These are phyloP conservation scores for Alectoris magna DNA, from an alignment of 2,797 vertebrate species.

Conservation along the genomic window DNA sequence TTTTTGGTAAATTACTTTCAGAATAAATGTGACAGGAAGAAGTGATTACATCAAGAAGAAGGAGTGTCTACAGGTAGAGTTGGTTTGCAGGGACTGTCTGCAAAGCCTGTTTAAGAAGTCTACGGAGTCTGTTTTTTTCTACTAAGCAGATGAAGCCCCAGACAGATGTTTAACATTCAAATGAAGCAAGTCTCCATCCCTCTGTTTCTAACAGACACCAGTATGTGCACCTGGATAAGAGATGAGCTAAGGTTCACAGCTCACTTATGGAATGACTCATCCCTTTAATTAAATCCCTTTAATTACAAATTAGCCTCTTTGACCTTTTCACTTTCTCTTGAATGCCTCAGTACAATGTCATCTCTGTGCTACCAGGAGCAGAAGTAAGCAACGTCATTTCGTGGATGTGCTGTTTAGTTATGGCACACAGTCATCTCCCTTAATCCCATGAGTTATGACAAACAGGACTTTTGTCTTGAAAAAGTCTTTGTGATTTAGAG, in stretches of 20 bases:
- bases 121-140: not conserved
- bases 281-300: slow-evolving; percentile 52
- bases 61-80: rapidly evolving
- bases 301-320: slow-evolving; percentile 63
- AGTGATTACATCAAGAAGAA: not conserved
- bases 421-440: not conserved
- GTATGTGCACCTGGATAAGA: slow-evolving; percentile 1
- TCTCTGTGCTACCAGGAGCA: not conserved
- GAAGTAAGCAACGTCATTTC: rapidly evolving
- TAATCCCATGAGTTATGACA: not conserved
- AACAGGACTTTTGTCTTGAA: not conserved
- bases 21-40: not conserved
- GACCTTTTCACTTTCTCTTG: slow-evolving; percentile 50
- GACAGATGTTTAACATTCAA: not conserved
- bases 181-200: not conserved
- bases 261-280: slow-evolving; percentile 52
- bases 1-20: not conserved
- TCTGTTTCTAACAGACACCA: not conserved
- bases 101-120: not conserved
- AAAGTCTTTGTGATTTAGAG: not conserved
- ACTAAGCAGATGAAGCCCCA: not conserved
- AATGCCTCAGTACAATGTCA: not conserved
- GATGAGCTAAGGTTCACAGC: slow-evolving; percentile 27
- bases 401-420: not conserved
- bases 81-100: not conserved